Base-by-base conservation (phyloP, 1,140 invertebrate species). In the Ceratosolen fusciceps region DNA sequence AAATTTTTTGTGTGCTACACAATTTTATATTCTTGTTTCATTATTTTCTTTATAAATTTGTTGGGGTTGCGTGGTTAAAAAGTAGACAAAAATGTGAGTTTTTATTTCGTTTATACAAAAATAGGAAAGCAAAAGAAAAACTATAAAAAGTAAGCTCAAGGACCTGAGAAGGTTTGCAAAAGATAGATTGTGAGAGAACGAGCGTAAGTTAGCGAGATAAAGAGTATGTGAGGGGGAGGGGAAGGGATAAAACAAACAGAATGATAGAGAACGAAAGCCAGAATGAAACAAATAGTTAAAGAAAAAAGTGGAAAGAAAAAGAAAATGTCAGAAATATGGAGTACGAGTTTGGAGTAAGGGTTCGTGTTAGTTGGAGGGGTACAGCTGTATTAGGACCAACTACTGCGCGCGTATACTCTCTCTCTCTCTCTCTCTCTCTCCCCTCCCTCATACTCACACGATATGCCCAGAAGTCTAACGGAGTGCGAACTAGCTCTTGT, bases 401-500 rank as follows among this genome's bases (percentile, higher is more conserved):
- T n/a, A n/a, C n/a, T n/a, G n/a, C n/a, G n/a, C n/a, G n/a, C n/a
- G n/a, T n/a, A n/a, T n/a, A n/a, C n/a, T n/a, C n/a, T n/a, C n/a
- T n/a, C n/a, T n/a, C n/a, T n/a, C n/a, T n/a, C n/a, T n/a, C n/a
- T n/a, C n/a, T n/a, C n/a, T n/a, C n/a, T n/a, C n/a, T n/a, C n/a
- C n/a, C n/a, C n/a, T n/a, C n/a, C n/a, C n/a, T n/a, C n/a, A n/a
- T n/a, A n/a, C n/a, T n/a, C n/a, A n/a, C n/a, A n/a, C n/a, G 37
- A 16, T 37, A 77, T 47, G 49, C 14, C 47, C 43, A 4, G 62
- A 47, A 19, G 12, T 19, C 10, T 2, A 67, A 10, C 19, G 12
- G 4, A 70, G 65, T 21, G 24, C 72, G 56, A 62, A 31, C 71
- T 56, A 19, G 52, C 78, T 82, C 80, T 78, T 74, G 81, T 84